Conservation (phyloP, 2,888 invertebrate species). For the Rapana venosa region DNA sequence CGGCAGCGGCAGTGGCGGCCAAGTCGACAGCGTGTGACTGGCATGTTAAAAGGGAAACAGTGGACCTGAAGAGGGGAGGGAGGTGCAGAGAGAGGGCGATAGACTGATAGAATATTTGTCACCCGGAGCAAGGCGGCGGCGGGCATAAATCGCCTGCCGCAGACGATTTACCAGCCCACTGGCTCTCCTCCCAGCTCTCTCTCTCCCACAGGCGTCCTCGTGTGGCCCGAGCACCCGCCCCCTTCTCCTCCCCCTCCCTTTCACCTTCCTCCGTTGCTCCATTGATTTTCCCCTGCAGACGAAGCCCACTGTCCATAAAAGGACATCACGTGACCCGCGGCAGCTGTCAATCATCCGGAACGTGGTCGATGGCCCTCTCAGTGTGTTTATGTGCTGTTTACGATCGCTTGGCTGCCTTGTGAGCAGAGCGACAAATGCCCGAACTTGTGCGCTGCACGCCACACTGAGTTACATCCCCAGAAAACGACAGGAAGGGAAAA, state of each 20-base stretch:
- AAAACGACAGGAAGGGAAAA: slow-evolving; percentile 7
- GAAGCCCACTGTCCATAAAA: slow-evolving; percentile 41
- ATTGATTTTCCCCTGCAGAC: slow-evolving; percentile 40
- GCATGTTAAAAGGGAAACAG: slow-evolving; percentile 12
- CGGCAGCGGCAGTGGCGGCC: neutral
- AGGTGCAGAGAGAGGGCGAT: slow-evolving; percentile 28
- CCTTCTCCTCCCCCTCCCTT: slow-evolving; percentile 12
- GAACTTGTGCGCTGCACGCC: slow-evolving; percentile 39
- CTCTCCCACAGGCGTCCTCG: slow-evolving; percentile 29
- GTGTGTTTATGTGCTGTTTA: slow-evolving; percentile 37
- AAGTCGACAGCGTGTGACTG: slow-evolving; percentile 18
- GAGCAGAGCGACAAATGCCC: slow-evolving; percentile 31
- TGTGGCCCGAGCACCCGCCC: slow-evolving; percentile 2
- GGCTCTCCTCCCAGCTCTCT: slow-evolving; percentile 39
- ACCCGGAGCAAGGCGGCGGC: slow-evolving; percentile 40
- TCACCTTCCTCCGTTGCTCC: slow-evolving; percentile 36
- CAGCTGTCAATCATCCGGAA: slow-evolving; percentile 46
- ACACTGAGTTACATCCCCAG: slow-evolving; percentile 25
- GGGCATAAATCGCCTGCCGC: slow-evolving; percentile 44
- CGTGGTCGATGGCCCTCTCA: slow-evolving; percentile 33
- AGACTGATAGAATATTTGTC: slow-evolving; percentile 45
- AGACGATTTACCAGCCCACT: slow-evolving; percentile 44
- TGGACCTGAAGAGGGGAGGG: slow-evolving; percentile 3
- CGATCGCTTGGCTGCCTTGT: slow-evolving; percentile 21
- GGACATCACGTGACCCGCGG: slow-evolving; percentile 43